These are phyloP conservation scores for Rhinella marina DNA, from an alignment of 2,797 vertebrate species.

Conservation along the genomic window DNA sequence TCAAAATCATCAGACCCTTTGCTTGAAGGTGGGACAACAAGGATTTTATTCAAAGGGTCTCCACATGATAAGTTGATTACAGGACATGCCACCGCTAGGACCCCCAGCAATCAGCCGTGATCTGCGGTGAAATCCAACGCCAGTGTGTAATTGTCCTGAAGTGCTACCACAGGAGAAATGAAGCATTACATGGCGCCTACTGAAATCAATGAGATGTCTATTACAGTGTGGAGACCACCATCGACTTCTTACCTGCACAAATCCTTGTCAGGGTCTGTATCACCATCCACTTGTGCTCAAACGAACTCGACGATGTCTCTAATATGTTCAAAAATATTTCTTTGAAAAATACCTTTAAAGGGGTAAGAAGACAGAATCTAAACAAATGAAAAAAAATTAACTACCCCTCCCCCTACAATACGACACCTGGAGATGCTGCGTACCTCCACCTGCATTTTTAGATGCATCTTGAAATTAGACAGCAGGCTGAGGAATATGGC, in stretches of 20 bases:
- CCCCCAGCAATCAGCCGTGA: too few species aligned
- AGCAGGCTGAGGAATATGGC: slow-evolving; percentile 96
- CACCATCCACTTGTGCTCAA: slow-evolving; percentile 99
- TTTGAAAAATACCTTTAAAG: slow-evolving; percentile 89
- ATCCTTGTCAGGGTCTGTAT: slow-evolving; percentile 97
- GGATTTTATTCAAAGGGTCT: too few species aligned
- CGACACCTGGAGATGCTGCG: background rate
- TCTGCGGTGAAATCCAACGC: too few species aligned
- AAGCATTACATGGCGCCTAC: too few species aligned
- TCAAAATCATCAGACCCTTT: too few species aligned
- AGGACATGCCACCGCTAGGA: too few species aligned
- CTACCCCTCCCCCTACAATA: too few species aligned
- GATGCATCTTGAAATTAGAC: slow-evolving; percentile 95
- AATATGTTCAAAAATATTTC: slow-evolving; percentile 98
- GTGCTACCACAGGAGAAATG: too few species aligned
- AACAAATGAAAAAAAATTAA: background rate
- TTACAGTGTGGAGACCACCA: background rate
- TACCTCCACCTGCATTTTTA: slow-evolving; percentile 99
- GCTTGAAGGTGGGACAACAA: too few species aligned
- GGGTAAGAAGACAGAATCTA: background rate
- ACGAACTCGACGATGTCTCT: slow-evolving; percentile 95
- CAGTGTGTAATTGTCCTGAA: too few species aligned
- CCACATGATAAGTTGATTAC: too few species aligned
- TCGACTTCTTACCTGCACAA: slow-evolving; percentile 86
- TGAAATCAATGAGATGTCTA: too few species aligned